Evolutionary conservation across 2,797 vertebrate genomes (phyloP), one percentile per base, ranked within the genome.

Genomic region (Esox masquinongy): DNA sequence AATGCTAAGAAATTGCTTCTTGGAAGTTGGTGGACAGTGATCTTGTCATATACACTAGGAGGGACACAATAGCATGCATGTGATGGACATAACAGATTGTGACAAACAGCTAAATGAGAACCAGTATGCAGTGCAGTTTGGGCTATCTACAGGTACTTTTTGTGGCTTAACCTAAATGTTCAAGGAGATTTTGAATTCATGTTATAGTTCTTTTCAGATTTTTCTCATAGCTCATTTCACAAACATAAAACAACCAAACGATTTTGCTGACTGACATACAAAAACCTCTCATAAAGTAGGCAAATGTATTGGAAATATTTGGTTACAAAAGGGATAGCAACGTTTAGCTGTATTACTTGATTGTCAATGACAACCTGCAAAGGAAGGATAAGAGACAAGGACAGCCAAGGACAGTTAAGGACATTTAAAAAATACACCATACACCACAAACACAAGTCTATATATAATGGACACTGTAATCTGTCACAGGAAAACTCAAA

Each of bases 381-480:
- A 22, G 3, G n/a, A 22, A 59, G 22, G n/a, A 59, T 24, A 59
- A 24, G 56, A 22, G 2, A 22, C n/a, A 47, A 47, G 39, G 39
- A 6, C 39, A 43, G 9, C 5, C 39, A 43, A 43, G 39, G 39
- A 43, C 39, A 43, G 39, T 43, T 43, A 43, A 43, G 39, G 51
- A 56, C 19, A 8, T 22, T 22, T 19, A 59, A 6, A 59, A n/a
- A 59, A n/a, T 59, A 8, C 34, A 29, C 31, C 26, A 34, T 34
- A 67, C 26, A 11, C 34, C 14, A 67, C 17, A 36, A 26, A 31
- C 64, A 31, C 67, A 75, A 59, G 79, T 84, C 19, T 73, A 61
- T 53, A 69, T 81, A 24, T 22, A 3, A 51, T 29, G 66, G 22
- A 36, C 15, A 68, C 51, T 69, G 24, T 59, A 56, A 36, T 43